Evolutionary conservation across 1,140 invertebrate species (phyloP).

Genomic region (Meteorus sp.): DNA sequence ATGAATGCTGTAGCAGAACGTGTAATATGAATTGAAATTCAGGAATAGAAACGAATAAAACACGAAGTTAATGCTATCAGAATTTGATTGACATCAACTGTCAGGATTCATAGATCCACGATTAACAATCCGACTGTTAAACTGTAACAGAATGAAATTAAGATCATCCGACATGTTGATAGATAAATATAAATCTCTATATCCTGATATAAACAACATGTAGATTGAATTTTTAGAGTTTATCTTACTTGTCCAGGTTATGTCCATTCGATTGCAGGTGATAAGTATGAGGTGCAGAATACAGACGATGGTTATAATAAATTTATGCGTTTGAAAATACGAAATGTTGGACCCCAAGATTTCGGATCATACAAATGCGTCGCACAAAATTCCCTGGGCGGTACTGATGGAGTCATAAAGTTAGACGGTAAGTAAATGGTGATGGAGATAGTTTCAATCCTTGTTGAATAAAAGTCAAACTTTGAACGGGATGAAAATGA

Average conservation of each 20-base stretch:
- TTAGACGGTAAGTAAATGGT: slow-evolving; percentile 75
- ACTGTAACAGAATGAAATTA: neutral
- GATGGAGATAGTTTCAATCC: neutral
- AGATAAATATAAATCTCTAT: too few species aligned
- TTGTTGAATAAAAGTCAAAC: too few species aligned
- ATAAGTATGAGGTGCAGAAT: slow-evolving; percentile 81
- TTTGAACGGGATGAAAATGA: too few species aligned
- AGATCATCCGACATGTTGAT: neutral
- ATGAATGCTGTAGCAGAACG: too few species aligned
- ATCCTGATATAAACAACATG: too few species aligned
- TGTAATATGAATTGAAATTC: too few species aligned
- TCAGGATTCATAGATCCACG: too few species aligned
- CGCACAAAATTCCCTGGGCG: slow-evolving; percentile 91
- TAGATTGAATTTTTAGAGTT: slow-evolving; percentile 35
- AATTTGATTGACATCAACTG: too few species aligned
- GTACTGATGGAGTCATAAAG: slow-evolving; percentile 89
- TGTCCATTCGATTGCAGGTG: slow-evolving; percentile 65
- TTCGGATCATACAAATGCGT: slow-evolving; percentile 91
- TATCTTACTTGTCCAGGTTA: slow-evolving; percentile 48
- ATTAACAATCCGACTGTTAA: too few species aligned
- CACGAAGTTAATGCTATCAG: too few species aligned
- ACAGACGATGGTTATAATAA: slow-evolving; percentile 82
- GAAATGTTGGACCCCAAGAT: slow-evolving; percentile 74
- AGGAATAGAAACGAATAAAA: too few species aligned
- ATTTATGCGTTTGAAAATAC: slow-evolving; percentile 86